phyloP scores from a whole-genome alignment of 2,113 vertebrate genomes.

The Probosciger aterrimus region DNA sequence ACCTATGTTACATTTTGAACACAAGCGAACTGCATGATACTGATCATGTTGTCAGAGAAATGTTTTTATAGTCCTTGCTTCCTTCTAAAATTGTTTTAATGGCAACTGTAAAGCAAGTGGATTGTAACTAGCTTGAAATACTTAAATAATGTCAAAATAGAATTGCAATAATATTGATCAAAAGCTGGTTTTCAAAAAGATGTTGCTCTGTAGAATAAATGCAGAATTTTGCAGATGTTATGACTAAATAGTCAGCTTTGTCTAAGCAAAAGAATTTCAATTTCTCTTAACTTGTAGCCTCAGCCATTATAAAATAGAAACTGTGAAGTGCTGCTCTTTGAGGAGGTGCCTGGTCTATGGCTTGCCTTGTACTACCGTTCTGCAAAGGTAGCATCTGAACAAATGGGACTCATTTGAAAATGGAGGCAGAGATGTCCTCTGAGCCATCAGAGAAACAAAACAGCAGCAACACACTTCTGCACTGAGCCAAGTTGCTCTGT shows the following conservation, averaged over 20 bases:
- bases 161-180: background rate
- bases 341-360: background rate
- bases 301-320: background rate
- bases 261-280: background rate
- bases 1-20: background rate
- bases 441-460: background rate
- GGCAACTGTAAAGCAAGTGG: background rate
- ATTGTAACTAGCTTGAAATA: background rate
- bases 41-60: background rate
- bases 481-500: background rate
- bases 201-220: background rate
- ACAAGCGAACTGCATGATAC: background rate
- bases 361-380: background rate
- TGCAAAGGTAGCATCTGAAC: background rate
- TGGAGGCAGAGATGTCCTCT: background rate
- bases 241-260: background rate
- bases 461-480: fast-evolving
- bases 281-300: background rate
- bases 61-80: background rate
- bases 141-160: background rate
- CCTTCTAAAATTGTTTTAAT: background rate
- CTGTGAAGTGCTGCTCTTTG: background rate
- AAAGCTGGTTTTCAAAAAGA: background rate
- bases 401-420: background rate
- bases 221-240: background rate